Conservation (phyloP, 2,888 invertebrate genomes). For the Penaeus monodon region DNA sequence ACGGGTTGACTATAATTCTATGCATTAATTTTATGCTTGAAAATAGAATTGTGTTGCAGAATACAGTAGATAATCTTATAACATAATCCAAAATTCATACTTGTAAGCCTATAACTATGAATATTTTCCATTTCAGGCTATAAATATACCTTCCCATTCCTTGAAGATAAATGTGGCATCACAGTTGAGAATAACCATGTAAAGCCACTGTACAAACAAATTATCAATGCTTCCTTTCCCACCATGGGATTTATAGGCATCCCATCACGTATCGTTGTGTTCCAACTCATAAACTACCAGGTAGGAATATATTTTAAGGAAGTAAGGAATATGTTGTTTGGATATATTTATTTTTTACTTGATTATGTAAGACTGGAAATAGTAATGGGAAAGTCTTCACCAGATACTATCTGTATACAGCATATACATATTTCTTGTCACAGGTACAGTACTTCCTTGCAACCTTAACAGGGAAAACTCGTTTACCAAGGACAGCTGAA, state of each 20-base stretch:
- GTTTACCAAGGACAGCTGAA: conserved; percentile 26
- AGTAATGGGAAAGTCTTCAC: not conserved
- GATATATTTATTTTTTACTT: not conserved
- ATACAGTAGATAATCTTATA: too few species aligned
- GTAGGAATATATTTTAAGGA: not conserved
- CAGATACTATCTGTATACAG: too few species aligned
- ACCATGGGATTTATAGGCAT: conserved; percentile 86
- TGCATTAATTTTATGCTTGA: not conserved
- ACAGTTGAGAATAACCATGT: conserved; percentile 83
- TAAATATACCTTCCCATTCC: conserved; percentile 77
- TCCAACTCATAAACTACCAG: conserved; percentile 42
- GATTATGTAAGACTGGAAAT: too few species aligned
- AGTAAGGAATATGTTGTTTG: conserved; percentile 7
- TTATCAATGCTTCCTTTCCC: conserved; percentile 84
- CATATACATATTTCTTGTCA: not conserved
- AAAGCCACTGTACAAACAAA: conserved; percentile 87
- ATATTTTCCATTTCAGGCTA: conserved; percentile 72
- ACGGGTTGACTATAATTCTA: not conserved
- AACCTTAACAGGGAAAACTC: conserved; percentile 33
- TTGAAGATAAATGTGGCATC: conserved; percentile 79
- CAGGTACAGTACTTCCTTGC: conserved; percentile 57
- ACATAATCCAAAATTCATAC: too few species aligned
- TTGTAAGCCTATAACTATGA: too few species aligned
- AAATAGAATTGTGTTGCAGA: too few species aligned
- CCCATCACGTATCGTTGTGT: conserved; percentile 73